Conservation (phyloP, 2,797 vertebrate species). For the Onychomys leucogaster region DNA sequence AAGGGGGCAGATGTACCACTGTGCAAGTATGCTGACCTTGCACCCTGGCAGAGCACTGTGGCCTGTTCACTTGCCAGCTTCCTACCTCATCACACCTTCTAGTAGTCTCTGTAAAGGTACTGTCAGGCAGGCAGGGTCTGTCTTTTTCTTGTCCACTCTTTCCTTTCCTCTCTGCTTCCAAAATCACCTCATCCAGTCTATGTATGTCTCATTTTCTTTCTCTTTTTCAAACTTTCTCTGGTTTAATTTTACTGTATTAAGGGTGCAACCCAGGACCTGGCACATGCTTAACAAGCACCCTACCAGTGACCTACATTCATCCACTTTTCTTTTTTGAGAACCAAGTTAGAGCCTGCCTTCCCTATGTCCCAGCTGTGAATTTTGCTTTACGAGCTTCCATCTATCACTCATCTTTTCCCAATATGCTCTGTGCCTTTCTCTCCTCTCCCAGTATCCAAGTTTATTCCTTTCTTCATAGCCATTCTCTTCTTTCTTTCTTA, state of each 20-base stretch:
- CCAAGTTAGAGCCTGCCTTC: background rate
- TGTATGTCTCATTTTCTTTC: too few species aligned
- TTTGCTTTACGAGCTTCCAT: background rate
- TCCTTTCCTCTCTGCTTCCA: background rate
- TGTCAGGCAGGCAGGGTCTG: background rate
- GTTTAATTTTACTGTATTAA: too few species aligned
- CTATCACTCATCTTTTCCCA: background rate
- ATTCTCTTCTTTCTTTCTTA: background rate
- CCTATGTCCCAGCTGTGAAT: background rate
- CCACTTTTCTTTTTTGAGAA: background rate
- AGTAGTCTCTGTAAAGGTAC: background rate
- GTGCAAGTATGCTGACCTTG: background rate
- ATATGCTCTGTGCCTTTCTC: background rate
- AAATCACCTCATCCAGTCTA: too few species aligned
- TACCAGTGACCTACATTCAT: background rate
- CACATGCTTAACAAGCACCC: background rate
- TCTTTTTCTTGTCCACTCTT: background rate
- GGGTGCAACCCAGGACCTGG: background rate
- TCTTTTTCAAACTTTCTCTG: too few species aligned
- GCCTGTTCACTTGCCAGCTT: too few species aligned
- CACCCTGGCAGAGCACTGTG: accelerated
- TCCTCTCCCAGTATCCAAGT: background rate
- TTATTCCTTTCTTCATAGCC: background rate
- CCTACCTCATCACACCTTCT: background rate
- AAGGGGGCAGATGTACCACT: background rate